Percentiles rank a stretch among this genome's conserved stretches.
Evolutionary conservation across 53 echinoderm and acorn worm species (phyloP).

Genomic region (Holothuria leucospilota): DNA sequence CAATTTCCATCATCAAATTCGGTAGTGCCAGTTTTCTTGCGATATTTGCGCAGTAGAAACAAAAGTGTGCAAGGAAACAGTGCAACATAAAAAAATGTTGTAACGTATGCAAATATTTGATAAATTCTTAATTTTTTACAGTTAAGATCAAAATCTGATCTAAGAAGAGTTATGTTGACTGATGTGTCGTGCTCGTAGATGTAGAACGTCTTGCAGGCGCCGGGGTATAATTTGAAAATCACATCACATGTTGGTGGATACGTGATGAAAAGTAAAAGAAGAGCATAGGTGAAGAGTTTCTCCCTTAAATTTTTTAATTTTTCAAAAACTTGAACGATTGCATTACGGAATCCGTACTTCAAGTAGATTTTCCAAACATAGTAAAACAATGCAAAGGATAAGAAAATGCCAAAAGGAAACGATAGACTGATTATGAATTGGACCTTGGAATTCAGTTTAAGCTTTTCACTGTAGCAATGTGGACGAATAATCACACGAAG

Average conservation of each 20-base stretch:
- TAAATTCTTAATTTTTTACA: neutral
- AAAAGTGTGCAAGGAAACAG: neutral
- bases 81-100: neutral
- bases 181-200: neutral
- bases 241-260: constrained; percentile 27
- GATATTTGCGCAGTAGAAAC: neutral
- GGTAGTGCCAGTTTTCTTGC: neutral
- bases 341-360: neutral
- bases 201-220: constrained; percentile 10
- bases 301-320: neutral
- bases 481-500: neutral
- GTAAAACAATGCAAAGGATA: neutral
- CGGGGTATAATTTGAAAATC: constrained; percentile 1
- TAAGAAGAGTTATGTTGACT: neutral
- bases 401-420: neutral
- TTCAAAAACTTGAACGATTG: too few relatives aligned
- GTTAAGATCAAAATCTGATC: neutral
- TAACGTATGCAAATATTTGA: constrained; percentile 5
- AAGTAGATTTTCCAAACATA: neutral
- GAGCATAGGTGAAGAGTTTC: neutral
- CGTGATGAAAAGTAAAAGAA: constrained; percentile 13
- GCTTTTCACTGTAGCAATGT: too few relatives aligned
- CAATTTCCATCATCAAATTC: too few relatives aligned
- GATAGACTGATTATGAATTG: neutral
- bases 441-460: neutral